phyloP scores from a whole-genome alignment of 1,140 invertebrate genomes.

The Ooceraea biroi region DNA sequence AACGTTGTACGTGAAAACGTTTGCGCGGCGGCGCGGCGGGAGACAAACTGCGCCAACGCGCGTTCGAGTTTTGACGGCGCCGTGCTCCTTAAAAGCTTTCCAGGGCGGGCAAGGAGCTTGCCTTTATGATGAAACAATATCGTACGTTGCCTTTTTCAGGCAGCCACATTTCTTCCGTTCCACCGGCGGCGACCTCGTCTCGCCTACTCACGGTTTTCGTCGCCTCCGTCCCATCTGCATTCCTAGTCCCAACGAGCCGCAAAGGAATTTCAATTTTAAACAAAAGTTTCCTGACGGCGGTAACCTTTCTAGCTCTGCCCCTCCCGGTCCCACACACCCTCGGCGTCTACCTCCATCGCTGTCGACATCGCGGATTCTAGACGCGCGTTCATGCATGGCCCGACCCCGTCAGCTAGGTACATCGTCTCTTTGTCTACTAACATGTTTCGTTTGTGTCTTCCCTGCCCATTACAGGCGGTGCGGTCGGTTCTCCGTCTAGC shows the following conservation, averaged over 20 bases:
- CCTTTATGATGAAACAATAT: slow-evolving; percentile 79
- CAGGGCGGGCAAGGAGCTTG: slow-evolving; percentile 60
- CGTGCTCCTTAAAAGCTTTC: slow-evolving; percentile 68
- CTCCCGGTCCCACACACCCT: slow-evolving; percentile 9
- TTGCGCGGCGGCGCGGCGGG: background rate
- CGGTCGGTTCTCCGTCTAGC: slow-evolving; percentile 19
- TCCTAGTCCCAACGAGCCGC: slow-evolving; percentile 82
- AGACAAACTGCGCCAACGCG: background rate
- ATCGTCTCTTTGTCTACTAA: slow-evolving; percentile 57
- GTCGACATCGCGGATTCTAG: slow-evolving; percentile 72
- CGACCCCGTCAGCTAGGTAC: slow-evolving; percentile 48
- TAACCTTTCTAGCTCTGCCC: slow-evolving; percentile 73
- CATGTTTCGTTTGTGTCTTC: slow-evolving; percentile 51
- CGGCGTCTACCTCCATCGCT: slow-evolving; percentile 46
- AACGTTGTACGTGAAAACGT: slow-evolving; percentile 24
- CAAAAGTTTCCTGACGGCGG: slow-evolving; percentile 82
- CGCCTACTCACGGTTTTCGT: slow-evolving; percentile 74
- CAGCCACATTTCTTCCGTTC: slow-evolving; percentile 46
- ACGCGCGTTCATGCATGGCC: slow-evolving; percentile 74
- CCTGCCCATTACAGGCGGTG: slow-evolving; percentile 37
- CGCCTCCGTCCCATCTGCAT: slow-evolving; percentile 81
- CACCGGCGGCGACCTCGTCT: slow-evolving; percentile 11
- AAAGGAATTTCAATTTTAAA: slow-evolving; percentile 84
- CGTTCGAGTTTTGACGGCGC: slow-evolving; percentile 42
- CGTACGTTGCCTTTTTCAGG: slow-evolving; percentile 69